Base-by-base conservation (phyloP, 1,140 invertebrate species). In the Scaptomyza hsui region DNA sequence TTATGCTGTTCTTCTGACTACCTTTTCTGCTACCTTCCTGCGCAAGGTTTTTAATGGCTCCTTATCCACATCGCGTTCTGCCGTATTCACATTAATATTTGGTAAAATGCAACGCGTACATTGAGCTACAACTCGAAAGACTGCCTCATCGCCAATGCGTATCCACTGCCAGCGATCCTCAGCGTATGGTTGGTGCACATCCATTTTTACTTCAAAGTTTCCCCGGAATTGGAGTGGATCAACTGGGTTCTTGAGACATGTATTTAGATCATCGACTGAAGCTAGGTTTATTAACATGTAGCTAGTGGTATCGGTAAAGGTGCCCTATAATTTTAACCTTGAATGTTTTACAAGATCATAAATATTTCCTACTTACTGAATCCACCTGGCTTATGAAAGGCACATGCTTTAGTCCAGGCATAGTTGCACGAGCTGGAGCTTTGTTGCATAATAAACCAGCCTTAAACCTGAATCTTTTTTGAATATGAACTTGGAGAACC, bases 401-500 rank as follows among this genome's bases (percentile, higher is more conserved):
- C 67, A 89, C 80, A 1, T 75, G 16, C 21, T 47, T 76, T 6
- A 91, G 49, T 3, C 72, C 64, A 1, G 64, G 60, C 47, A 71
- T 73, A 1, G 61, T 83, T 4, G 49, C 19, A 9, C 77, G 69
- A 0, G 88, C 65, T 26, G 92, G 90, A 52, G 88, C 81, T 21
- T 93, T 90, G 68, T 93, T 6, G 93, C 92, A 77, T 94, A 94
- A 75, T 93, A 94, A 1, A 93, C 93, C 16, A 95, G 78, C 53
- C 93, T 91, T 0, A 94, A 71, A 4, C 94, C 94, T 3, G 70
- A 74, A 26, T 94, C 92, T 56, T 93, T 92, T 51, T 92, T 91
- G 2, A 93, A 75, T 53, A 95, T 91, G 67, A 92, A 94, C 44
- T 93, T 90, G 0, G 94, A 94, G 53, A 94, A 85, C 94, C 94